phyloP scores from a whole-genome alignment of 2,113 vertebrate genomes.

The Campylomormyrus numenius region DNA sequence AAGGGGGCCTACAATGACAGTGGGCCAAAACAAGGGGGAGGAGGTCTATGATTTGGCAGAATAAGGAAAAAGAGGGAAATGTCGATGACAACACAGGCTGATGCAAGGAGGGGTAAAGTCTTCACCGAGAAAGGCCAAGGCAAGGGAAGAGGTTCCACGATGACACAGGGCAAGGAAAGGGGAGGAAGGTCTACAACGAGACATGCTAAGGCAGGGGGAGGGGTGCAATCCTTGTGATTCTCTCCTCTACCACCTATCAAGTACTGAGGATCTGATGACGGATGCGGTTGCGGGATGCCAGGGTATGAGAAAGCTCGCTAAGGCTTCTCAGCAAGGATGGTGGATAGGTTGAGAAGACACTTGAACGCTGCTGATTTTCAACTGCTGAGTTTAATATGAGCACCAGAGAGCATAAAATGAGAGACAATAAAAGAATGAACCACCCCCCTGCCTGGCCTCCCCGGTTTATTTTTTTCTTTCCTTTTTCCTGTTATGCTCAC shows the following conservation, averaged over 20 bases:
- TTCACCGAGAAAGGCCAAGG: not conserved
- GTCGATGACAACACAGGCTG: not conserved
- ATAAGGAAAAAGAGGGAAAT: not conserved
- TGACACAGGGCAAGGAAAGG: not conserved
- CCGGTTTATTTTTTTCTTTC: not conserved
- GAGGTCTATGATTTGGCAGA: not conserved
- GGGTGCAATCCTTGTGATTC: not conserved
- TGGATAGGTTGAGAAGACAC: slow-evolving; percentile 30
- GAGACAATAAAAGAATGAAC: not conserved
- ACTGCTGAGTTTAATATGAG: slow-evolving; percentile 50
- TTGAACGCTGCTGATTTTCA: slow-evolving; percentile 53
- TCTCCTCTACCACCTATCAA: not conserved
- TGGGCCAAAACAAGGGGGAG: not conserved
- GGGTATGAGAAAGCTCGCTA: not conserved
- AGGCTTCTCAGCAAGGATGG: slow-evolving; percentile 2
- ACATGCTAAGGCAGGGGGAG: not conserved
- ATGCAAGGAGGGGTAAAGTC: not conserved
- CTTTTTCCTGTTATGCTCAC: slow-evolving; percentile 7
- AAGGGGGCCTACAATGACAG: not conserved
- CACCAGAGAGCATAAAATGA: slow-evolving; percentile 23
- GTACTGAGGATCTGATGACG: not conserved
- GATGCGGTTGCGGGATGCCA: not conserved
- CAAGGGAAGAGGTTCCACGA: not conserved
- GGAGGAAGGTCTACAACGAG: not conserved
- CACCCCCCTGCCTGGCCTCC: not conserved